A percentile compares a stretch with the other conserved stretches of the same genome.
Conservation (phyloP, 2,113 vertebrate genomes). For the Notarius quadriscutis region DNA sequence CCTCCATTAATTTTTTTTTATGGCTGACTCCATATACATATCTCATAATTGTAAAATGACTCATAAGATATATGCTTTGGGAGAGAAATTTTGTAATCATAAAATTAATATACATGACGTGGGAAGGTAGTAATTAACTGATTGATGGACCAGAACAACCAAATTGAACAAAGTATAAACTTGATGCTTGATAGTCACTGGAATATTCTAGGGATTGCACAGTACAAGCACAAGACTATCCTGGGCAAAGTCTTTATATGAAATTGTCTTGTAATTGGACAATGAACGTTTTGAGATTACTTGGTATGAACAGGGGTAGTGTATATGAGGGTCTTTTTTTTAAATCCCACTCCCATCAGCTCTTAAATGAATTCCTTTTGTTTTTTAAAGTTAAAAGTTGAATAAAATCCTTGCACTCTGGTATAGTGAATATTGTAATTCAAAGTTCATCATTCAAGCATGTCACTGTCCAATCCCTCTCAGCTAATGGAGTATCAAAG, state of each 20-base stretch:
- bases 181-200: too few species aligned
- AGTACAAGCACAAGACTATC: background rate
- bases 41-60: background rate
- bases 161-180: background rate
- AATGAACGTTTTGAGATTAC: background rate
- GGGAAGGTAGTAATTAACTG: background rate
- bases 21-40: background rate
- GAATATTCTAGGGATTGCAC: background rate
- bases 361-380: background rate
- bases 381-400: background rate
- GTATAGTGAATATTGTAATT: background rate
- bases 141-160: background rate
- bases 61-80: background rate
- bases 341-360: background rate
- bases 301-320: background rate
- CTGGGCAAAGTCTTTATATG: background rate
- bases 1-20: constrained; percentile 9
- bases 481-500: background rate
- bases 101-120: background rate
- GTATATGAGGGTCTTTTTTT: background rate
- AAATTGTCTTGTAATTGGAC: background rate
- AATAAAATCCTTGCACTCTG: background rate
- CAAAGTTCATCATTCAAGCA: background rate
- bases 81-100: background rate
- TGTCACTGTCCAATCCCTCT: background rate